phyloP scores from a whole-genome alignment of 2,888 invertebrate species.

The Elegia similella region DNA sequence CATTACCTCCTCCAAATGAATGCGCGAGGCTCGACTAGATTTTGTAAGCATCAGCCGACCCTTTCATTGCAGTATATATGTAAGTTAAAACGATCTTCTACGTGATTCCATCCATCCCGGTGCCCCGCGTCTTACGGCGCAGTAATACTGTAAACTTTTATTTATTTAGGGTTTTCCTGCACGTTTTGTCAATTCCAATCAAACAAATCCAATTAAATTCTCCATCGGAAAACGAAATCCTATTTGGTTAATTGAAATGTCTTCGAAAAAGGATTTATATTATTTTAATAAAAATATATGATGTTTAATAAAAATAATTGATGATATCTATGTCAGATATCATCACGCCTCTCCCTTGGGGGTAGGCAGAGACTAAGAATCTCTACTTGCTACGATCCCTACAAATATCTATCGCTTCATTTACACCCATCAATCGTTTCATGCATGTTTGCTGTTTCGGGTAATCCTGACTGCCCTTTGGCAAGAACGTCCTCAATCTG shows the following conservation, averaged over 20 bases:
- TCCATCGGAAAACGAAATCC: neutral
- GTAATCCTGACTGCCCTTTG: no score
- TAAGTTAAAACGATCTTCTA: conserved; percentile 27
- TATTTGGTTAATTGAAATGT: conserved; percentile 1
- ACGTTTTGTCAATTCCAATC: conserved; percentile 12
- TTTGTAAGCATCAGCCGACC: conserved; percentile 21
- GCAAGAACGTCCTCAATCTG: no score
- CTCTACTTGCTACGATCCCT: no score
- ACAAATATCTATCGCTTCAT: no score
- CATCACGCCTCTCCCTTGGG: no score
- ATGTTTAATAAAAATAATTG: no score
- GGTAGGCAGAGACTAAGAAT: no score
- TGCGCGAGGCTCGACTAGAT: conserved; percentile 18
- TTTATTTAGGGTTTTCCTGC: conserved; percentile 14
- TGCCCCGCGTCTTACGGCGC: conserved; percentile 15
- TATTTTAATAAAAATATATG: neutral
- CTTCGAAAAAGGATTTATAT: neutral
- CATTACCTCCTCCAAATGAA: conserved; percentile 17
- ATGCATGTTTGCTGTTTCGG: no score
- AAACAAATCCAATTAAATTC: conserved; percentile 17
- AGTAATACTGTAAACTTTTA: conserved; percentile 5
- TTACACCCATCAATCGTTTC: no score
- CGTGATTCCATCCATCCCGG: conserved; percentile 27
- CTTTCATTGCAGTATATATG: conserved; percentile 20
- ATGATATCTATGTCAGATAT: no score